Conservation (phyloP, 2,888 invertebrate genomes). For the Ceratothoa steindachneri region DNA sequence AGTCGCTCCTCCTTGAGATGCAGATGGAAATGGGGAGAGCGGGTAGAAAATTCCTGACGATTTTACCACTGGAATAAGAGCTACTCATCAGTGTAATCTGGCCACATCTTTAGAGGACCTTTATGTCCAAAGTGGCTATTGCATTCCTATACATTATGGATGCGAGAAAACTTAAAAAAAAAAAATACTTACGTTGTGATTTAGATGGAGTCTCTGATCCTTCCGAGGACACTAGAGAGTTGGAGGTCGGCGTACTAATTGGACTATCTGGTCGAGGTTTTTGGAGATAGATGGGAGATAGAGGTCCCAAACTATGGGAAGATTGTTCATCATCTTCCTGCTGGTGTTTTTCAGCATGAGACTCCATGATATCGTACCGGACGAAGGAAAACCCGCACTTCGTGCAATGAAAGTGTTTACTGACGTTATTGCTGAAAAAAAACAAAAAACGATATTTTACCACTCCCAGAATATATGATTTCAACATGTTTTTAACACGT, state of each 20-base stretch:
- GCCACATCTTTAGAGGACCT: not conserved
- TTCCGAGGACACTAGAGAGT: conserved; percentile 13
- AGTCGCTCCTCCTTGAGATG: conserved; percentile 18
- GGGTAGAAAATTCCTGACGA: conserved; percentile 89
- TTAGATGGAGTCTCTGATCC: conserved; percentile 30
- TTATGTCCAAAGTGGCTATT: too few species aligned
- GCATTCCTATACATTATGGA: too few species aligned
- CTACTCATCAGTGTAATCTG: conserved; percentile 46
- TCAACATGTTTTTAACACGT: too few species aligned
- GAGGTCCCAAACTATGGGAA: conserved; percentile 36
- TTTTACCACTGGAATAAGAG: conserved; percentile 70
- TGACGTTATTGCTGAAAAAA: conserved; percentile 61
- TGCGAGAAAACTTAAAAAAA: not conserved
- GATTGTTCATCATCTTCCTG: conserved; percentile 32
- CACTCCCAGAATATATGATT: too few species aligned
- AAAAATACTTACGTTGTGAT: conserved; percentile 31
- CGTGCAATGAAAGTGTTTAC: conserved; percentile 72
- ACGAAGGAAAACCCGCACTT: conserved; percentile 70
- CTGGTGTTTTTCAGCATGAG: conserved; percentile 66
- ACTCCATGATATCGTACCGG: conserved; percentile 68
- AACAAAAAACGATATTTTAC: too few species aligned
- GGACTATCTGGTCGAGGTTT: conserved; percentile 41
- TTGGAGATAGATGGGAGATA: conserved; percentile 37
- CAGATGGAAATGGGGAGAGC: conserved; percentile 60
- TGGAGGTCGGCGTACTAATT: conserved; percentile 32